These are phyloP conservation scores for Cheirogaleus major DNA, from an alignment of 2,797 vertebrate genomes.

Conservation along the genomic window DNA sequence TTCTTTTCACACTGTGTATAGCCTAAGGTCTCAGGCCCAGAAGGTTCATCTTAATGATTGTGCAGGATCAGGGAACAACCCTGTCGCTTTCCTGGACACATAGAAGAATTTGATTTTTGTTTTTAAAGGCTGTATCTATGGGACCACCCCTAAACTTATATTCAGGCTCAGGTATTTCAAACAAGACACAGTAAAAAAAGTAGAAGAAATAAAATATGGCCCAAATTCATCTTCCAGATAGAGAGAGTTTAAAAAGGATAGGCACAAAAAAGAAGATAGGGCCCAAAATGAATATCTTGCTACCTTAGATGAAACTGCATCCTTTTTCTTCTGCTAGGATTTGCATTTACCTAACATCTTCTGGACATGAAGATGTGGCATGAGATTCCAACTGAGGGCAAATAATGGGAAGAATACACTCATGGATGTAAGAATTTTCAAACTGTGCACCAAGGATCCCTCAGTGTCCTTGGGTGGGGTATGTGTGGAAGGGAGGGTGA, in stretches of 20 bases:
- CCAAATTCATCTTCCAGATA: neutral
- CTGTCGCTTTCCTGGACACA: neutral
- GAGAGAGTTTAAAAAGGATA: neutral
- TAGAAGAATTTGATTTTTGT: neutral
- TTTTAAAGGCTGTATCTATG: neutral
- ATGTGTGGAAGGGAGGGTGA: neutral
- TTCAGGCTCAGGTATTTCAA: neutral
- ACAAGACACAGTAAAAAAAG: neutral
- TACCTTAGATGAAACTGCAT: neutral
- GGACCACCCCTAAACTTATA: neutral
- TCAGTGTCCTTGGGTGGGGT: neutral
- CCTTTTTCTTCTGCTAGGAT: neutral
- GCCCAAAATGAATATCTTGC: neutral
- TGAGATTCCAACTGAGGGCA: neutral
- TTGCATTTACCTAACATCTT: neutral
- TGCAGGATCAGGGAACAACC: neutral
- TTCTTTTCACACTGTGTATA: neutral
- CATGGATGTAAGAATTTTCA: neutral
- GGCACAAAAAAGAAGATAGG: neutral
- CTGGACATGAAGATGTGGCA: neutral
- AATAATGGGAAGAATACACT: neutral
- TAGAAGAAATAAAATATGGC: neutral
- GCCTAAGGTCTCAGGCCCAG: neutral
- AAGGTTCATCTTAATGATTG: neutral
- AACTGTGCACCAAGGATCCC: neutral